Evolutionary conservation across 2,888 invertebrate species (phyloP).

Genomic region (Crossocerus cetratus): DNA sequence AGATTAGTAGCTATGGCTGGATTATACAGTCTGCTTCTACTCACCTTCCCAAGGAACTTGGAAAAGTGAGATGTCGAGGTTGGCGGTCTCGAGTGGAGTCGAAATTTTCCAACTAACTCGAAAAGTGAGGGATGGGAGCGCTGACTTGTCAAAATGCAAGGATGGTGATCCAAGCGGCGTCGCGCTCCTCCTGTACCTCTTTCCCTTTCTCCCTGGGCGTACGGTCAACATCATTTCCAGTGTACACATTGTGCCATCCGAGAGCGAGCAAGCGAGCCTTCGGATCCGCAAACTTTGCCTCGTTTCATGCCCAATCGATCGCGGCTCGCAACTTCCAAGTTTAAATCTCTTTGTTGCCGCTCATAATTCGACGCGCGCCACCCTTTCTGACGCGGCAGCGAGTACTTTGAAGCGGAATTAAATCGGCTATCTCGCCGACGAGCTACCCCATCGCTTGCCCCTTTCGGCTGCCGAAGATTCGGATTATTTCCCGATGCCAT

Average conservation of each 20-base stretch:
- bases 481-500: constrained; percentile 43
- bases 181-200: no score
- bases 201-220: constrained; percentile 32
- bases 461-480: constrained; percentile 50
- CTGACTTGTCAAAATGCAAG: constrained; percentile 42
- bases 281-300: constrained; percentile 62
- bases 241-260: constrained; percentile 67
- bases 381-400: constrained; percentile 55
- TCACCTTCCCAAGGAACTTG: no score
- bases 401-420: constrained; percentile 58
- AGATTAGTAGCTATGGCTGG: no score
- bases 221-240: constrained; percentile 70
- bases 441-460: constrained; percentile 36
- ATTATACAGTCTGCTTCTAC: no score
- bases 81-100: no score
- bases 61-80: no score
- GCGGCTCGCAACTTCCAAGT: constrained; percentile 61
- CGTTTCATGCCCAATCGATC: constrained; percentile 68
- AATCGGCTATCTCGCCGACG: constrained; percentile 36
- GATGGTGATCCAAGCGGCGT: constrained; percentile 14
- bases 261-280: constrained; percentile 34
- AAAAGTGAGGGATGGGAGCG: neutral
- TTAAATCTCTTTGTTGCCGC: constrained; percentile 70
- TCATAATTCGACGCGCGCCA: constrained; percentile 62
- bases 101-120: no score